Evolutionary conservation across 2,113 vertebrate species (phyloP).

Genomic region (Hystrix brachyura): DNA sequence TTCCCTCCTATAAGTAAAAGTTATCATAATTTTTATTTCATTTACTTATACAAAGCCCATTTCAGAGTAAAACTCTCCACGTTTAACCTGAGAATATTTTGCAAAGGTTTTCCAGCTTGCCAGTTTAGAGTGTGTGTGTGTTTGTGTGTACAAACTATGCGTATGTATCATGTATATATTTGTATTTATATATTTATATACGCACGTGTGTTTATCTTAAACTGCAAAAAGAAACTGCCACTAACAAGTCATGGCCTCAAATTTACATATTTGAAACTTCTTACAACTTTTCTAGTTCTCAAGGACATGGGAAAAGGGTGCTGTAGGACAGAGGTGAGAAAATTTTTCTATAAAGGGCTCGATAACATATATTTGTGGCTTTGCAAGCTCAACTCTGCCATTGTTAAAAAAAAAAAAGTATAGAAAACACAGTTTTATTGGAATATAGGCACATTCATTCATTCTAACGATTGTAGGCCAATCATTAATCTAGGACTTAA

Average conservation of each 20-base stretch:
- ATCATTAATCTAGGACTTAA: background rate
- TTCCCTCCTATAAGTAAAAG: conserved; percentile 52
- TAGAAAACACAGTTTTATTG: background rate
- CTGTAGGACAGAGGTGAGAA: background rate
- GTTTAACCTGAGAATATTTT: conserved; percentile 43
- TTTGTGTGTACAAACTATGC: background rate
- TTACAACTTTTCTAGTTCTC: conserved; percentile 3
- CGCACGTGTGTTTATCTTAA: background rate
- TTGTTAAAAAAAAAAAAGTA: background rate
- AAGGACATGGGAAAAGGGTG: background rate
- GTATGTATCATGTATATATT: background rate
- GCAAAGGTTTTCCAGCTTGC: background rate
- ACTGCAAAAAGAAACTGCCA: background rate
- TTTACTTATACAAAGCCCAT: conserved; percentile 21
- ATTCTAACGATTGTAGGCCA: background rate
- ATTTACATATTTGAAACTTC: conserved; percentile 39
- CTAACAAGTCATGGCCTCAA: background rate
- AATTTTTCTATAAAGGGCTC: background rate
- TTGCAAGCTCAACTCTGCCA: conserved; percentile 3
- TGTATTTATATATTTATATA: background rate
- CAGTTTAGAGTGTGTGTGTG: background rate
- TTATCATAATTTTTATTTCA: conserved; percentile 32
- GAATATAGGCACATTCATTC: no score
- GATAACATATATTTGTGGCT: background rate
- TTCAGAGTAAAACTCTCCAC: conserved; percentile 39